Evolutionary conservation across 2,113 vertebrate species (phyloP).

Genomic region (Zapus hudsonius): DNA sequence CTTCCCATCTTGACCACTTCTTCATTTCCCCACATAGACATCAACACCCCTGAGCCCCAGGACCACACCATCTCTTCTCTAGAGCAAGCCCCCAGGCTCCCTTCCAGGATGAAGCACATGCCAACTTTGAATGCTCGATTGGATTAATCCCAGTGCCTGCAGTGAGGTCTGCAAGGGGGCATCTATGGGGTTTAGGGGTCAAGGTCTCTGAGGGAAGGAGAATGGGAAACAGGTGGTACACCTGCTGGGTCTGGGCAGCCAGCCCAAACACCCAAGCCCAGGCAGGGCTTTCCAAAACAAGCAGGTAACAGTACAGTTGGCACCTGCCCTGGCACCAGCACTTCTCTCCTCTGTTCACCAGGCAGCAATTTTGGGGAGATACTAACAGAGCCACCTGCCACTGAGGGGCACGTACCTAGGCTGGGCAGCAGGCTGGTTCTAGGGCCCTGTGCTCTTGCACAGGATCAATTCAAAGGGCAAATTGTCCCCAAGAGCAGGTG

Average conservation of each 20-base stretch:
- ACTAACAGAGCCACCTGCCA: background rate
- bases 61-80: background rate
- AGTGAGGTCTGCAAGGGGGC: background rate
- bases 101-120: background rate
- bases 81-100: background rate
- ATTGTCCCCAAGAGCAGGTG: background rate
- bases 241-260: background rate
- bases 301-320: background rate
- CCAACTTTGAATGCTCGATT: background rate
- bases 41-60: background rate
- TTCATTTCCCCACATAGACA: conserved; percentile 1
- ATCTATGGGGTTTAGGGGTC: background rate
- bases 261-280: background rate
- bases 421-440: background rate
- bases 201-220: background rate
- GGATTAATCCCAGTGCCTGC: background rate
- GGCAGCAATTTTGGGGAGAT: background rate
- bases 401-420: background rate
- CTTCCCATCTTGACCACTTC: background rate
- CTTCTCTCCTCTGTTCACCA: background rate
- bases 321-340: background rate
- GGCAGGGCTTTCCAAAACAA: background rate
- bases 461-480: background rate
- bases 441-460: background rate
- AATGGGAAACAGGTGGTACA: background rate